Base-by-base conservation (phyloP, 2,797 vertebrate genomes). In the Danio kyathit region DNA sequence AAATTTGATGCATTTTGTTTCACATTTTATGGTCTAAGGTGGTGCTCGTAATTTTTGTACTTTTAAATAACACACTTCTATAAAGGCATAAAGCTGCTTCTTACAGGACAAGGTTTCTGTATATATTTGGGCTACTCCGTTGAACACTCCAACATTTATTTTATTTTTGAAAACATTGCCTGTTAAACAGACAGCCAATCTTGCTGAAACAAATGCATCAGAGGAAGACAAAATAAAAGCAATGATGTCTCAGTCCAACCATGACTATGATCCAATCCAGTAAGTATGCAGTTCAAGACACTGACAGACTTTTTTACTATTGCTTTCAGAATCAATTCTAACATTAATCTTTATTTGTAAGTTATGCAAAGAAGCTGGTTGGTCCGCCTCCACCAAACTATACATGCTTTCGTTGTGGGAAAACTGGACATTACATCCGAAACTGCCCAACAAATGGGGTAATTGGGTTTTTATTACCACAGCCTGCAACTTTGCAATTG, bases 221-320 rank as follows among this genome's bases (percentile, higher is more conserved):
- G 98, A 99, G 88, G 98, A 99, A 89, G 97, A 99, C 93, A 99
- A 99, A 94, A 96, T 99, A 91, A 96, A 93, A 95, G 96, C 95
- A 83, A 95, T 99, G 95, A 96, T 97, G 91, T 96, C 94, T 83
- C 98, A 99, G 93, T 98, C 96, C 89, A 91, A 92, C 91, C 97
- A 98, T 86, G 97, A 99, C 90, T 98, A 97, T 86, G 96, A 97
- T 91, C 93, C 96, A 16, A 89, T 95, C 88, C 96, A 96, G 98
- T 99, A 92, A 98, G 98, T 96, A 73, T 48, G 5, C 14, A 11
- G 14, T 67, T 49, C 21, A 66, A 60, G 6, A 21, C 29, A 12
- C 56, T 43, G 16, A 17, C 1, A 1, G 6, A 29, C 40, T 65
- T 16, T 59, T 51, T 63, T 61, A 21, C 14, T 38, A 44, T 52